Evolutionary conservation across 2,113 vertebrate genomes (phyloP).

Genomic region (Thalassarche chlororhynchos): DNA sequence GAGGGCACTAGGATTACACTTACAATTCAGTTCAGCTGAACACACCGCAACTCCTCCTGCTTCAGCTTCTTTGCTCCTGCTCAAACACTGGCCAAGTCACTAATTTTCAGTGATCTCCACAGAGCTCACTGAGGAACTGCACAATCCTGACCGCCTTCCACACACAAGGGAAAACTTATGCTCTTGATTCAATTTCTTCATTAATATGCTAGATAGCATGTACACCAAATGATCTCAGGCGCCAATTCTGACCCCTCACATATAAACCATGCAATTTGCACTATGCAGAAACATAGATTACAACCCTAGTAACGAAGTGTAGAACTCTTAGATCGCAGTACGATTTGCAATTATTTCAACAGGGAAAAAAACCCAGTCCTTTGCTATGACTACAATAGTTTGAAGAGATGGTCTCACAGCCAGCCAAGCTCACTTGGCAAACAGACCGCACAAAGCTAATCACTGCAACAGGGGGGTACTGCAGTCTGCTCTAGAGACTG

Average conservation of each 20-base stretch:
- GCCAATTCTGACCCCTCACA: not conserved
- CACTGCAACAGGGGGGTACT: not conserved
- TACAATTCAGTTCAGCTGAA: not conserved
- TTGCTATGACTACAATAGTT: not conserved
- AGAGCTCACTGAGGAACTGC: not conserved
- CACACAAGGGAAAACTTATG: not conserved
- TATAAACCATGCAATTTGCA: not conserved
- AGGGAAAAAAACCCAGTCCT: not conserved
- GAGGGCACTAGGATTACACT: not conserved
- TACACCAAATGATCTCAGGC: not conserved
- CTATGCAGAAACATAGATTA: not conserved
- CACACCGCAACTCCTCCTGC: not conserved
- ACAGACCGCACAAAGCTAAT: not conserved
- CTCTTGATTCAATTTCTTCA: not conserved
- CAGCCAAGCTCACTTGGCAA: not conserved
- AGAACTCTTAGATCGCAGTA: not conserved
- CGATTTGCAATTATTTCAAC: not conserved
- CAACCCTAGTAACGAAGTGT: not conserved
- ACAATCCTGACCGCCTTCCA: not conserved
- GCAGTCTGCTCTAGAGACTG: not conserved
- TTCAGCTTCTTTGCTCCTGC: not conserved
- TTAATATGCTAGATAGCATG: accelerated
- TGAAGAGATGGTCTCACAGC: not conserved
- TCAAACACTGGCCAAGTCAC: not conserved
- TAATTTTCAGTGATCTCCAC: not conserved